These are phyloP conservation scores for Epinephelus malabaricus DNA, from an alignment of 2,797 vertebrate species.

Conservation along the genomic window DNA sequence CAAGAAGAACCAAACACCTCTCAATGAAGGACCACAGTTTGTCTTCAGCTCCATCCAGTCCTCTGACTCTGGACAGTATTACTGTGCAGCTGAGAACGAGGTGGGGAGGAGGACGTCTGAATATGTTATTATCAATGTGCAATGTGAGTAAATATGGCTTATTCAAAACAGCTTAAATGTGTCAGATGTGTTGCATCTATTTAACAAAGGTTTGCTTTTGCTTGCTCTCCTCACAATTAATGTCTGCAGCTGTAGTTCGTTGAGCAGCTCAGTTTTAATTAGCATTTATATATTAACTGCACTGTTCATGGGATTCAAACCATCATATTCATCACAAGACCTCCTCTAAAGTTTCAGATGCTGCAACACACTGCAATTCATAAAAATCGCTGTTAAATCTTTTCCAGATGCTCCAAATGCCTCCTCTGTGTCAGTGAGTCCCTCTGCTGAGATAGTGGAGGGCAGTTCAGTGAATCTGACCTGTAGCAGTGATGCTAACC, in stretches of 20 bases:
- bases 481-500: conserved; percentile 32
- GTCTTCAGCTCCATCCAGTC: conserved; percentile 30
- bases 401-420: conserved; percentile 34
- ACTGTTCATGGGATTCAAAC: neutral
- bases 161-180: neutral
- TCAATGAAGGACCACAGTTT: neutral
- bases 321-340: no score
- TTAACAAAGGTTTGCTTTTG: neutral
- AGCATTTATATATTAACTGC: neutral
- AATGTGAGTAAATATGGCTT: conserved; percentile 35
- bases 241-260: neutral
- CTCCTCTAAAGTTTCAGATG: no score
- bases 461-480: conserved; percentile 50
- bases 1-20: neutral
- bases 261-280: neutral
- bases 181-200: neutral
- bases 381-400: neutral
- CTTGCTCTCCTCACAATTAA: no score
- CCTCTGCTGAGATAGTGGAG: conserved; percentile 48
- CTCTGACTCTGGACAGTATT: conserved; percentile 47
- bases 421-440: neutral
- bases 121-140: neutral
- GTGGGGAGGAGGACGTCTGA: neutral
- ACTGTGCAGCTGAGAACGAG: conserved; percentile 40
- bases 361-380: no score